Evolutionary conservation across 1,140 invertebrate species (phyloP).

Genomic region (Pachyrhynchus sulphureomaculatus): DNA sequence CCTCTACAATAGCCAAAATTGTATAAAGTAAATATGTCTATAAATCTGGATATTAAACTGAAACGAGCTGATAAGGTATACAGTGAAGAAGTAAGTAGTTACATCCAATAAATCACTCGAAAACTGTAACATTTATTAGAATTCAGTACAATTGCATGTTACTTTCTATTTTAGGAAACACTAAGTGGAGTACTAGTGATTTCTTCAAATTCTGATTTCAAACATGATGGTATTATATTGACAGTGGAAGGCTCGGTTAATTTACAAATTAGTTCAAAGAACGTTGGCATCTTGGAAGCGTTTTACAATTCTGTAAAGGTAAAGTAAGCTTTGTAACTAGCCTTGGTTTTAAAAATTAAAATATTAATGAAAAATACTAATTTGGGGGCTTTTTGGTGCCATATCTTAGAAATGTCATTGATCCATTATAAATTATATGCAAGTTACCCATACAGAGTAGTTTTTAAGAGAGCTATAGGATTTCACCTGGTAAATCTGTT

Average conservation of each 20-base stretch:
- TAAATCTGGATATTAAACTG: constrained; percentile 69
- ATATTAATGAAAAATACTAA: background rate
- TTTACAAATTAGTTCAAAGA: constrained; percentile 90
- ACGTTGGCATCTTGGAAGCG: constrained; percentile 91
- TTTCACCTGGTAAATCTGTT: too few species aligned
- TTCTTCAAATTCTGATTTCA: constrained; percentile 74
- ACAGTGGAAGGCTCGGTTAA: constrained; percentile 87
- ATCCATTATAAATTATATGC: too few species aligned
- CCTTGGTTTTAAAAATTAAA: constrained; percentile 1
- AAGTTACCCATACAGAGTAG: too few species aligned
- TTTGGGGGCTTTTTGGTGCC: too few species aligned
- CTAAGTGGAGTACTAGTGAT: constrained; percentile 80
- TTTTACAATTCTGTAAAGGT: constrained; percentile 82
- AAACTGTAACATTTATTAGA: too few species aligned
- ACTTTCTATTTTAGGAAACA: constrained; percentile 75
- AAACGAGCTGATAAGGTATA: constrained; percentile 85
- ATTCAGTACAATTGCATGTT: too few species aligned
- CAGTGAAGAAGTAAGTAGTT: constrained; percentile 70
- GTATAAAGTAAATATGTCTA: constrained; percentile 59
- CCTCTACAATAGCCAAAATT: too few species aligned
- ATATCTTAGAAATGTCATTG: too few species aligned
- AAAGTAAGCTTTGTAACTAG: background rate
- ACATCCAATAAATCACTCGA: background rate
- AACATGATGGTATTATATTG: constrained; percentile 88
- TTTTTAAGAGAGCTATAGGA: too few species aligned